These are phyloP conservation scores for Chelonoidis abingdonii DNA, from an alignment of 2,113 vertebrate genomes.

Conservation along the genomic window DNA sequence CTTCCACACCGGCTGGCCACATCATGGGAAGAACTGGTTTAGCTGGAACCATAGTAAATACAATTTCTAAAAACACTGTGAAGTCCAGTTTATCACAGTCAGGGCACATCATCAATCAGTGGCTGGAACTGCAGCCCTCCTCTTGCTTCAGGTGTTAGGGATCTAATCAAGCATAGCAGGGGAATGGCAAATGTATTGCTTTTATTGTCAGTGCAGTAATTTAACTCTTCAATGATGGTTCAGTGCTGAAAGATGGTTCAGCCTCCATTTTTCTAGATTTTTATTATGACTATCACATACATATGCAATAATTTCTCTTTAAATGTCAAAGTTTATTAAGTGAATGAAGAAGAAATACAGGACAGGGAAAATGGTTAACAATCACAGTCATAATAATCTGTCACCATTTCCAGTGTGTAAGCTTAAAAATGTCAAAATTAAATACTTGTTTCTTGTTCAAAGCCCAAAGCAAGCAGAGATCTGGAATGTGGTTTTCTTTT, in stretches of 20 bases:
- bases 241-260: neutral
- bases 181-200: neutral
- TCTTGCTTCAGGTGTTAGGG: neutral
- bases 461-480: slow-evolving; percentile 70
- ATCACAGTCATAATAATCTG: neutral
- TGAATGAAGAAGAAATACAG: neutral
- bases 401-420: slow-evolving; percentile 4
- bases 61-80: neutral
- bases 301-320: neutral
- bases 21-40: neutral
- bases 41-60: neutral
- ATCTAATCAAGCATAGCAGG: neutral
- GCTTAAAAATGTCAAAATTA: slow-evolving; percentile 29
- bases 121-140: neutral
- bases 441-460: slow-evolving; percentile 7
- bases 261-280: neutral
- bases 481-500: slow-evolving; percentile 52
- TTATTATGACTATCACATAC: neutral
- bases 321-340: neutral
- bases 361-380: slow-evolving; percentile 11
- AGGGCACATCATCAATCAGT: neutral
- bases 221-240: neutral
- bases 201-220: neutral
- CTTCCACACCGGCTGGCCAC: neutral
- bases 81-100: neutral